Conservation (phyloP, 2,797 vertebrate genomes). For the Triplophysa bombifrons region DNA sequence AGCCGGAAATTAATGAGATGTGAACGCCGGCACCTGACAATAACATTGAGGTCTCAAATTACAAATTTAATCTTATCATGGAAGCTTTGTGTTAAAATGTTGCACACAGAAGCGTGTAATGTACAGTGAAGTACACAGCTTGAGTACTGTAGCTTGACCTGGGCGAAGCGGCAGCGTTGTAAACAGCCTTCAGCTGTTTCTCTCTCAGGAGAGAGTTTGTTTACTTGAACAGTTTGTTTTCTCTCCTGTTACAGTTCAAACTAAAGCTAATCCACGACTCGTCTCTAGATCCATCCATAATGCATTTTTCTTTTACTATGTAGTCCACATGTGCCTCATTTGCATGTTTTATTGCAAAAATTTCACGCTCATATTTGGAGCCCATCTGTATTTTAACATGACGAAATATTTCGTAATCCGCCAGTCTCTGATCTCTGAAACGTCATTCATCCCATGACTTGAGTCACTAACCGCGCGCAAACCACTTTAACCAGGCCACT, state of each 20-base stretch:
- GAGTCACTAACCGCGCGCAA: not conserved
- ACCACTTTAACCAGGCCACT: not conserved
- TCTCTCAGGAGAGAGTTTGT: conserved; percentile 45
- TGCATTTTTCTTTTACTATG: conserved; percentile 16
- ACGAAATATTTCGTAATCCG: conserved; percentile 43
- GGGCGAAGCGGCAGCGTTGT: not conserved
- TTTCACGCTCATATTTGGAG: conserved; percentile 36
- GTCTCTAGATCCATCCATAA: conserved; percentile 30
- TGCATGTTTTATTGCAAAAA: conserved; percentile 30
- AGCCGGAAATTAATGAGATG: conserved; percentile 23
- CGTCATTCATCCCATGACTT: conserved; percentile 27
- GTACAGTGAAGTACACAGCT: conserved; percentile 7
- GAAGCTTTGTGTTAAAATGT: conserved; percentile 8
- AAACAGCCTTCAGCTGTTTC: conserved; percentile 34
- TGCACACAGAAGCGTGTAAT: conserved; percentile 16
- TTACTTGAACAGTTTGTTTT: conserved; percentile 45
- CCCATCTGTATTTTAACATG: conserved; percentile 37
- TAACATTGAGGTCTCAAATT: conserved; percentile 16
- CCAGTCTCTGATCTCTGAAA: conserved; percentile 28
- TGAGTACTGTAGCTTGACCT: not conserved
- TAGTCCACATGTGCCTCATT: conserved; percentile 36
- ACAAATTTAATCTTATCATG: conserved; percentile 6
- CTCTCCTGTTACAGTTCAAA: conserved; percentile 15
- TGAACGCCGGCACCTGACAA: conserved; percentile 6
- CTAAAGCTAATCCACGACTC: conserved; percentile 20